Conservation (phyloP, 1,140 invertebrate species). For the Macrosteles quadrilineatus region DNA sequence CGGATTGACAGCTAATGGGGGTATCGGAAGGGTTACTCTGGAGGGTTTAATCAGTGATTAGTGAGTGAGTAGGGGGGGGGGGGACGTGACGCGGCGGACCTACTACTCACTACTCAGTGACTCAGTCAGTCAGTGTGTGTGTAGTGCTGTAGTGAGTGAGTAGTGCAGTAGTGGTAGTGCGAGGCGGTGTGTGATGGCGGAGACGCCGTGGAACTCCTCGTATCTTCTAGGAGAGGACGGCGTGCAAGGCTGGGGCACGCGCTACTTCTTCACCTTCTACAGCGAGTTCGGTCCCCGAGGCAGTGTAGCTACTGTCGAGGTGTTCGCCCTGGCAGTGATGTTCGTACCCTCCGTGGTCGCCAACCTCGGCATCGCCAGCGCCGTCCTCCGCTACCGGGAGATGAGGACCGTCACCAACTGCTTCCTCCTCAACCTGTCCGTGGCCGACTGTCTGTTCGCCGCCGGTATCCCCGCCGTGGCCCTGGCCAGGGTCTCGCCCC, state of each 20-base stretch:
- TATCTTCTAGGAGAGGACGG: constrained; percentile 49
- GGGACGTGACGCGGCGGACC: background rate
- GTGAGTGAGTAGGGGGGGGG: background rate
- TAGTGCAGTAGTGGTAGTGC: background rate
- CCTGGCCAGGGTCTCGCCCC: constrained; percentile 54
- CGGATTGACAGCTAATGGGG: too few relatives aligned
- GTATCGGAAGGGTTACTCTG: too few relatives aligned
- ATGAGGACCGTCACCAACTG: constrained; percentile 76
- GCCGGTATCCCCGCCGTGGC: constrained; percentile 57
- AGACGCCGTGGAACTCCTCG: constrained; percentile 44
- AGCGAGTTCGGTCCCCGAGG: constrained; percentile 52
- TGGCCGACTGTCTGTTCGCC: constrained; percentile 64
- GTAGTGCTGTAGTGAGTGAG: background rate
- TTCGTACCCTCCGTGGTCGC: constrained; percentile 51
- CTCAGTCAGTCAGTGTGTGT: too few relatives aligned
- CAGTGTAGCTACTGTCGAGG: constrained; percentile 45
- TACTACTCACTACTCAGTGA: too few relatives aligned
- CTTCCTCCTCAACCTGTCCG: constrained; percentile 69
- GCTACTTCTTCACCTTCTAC: constrained; percentile 58
- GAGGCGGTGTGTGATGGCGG: background rate
- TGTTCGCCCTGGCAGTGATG: constrained; percentile 48
- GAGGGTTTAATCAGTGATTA: background rate
- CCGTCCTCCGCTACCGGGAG: constrained; percentile 58
- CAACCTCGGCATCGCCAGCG: constrained; percentile 51
- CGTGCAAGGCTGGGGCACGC: constrained; percentile 50